Evolutionary conservation across 2,797 vertebrate genomes (phyloP).

Genomic region (Sebastes vulpes): DNA sequence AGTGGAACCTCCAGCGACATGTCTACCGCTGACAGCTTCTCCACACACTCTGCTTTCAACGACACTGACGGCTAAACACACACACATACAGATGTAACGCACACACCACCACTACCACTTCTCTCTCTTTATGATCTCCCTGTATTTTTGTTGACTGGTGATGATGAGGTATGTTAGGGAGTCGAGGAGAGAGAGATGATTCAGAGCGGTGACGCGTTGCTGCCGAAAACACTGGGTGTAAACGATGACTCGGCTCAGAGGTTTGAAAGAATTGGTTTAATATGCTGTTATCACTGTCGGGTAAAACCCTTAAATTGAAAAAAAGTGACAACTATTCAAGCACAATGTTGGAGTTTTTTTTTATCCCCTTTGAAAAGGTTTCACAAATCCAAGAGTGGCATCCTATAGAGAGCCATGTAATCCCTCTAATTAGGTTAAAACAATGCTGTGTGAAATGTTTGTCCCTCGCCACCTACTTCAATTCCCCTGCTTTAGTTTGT

Average conservation of each 20-base stretch:
- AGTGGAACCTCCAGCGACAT: conserved; percentile 69
- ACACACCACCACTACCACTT: conserved; percentile 27
- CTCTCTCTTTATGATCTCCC: conserved; percentile 69
- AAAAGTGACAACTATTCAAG: conserved; percentile 27
- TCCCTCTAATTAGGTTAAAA: conserved; percentile 43
- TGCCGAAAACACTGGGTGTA: conserved; percentile 55
- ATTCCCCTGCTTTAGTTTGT: background rate
- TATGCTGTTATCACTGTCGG: conserved; percentile 38
- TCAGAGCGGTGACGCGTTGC: conserved; percentile 61
- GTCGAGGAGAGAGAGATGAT: conserved; percentile 68
- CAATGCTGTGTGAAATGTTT: conserved; percentile 11
- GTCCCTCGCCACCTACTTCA: conserved; percentile 2
- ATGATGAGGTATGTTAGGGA: conserved; percentile 74
- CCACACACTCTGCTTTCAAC: conserved; percentile 70
- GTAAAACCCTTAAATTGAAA: conserved; percentile 30
- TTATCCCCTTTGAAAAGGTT: conserved; percentile 20
- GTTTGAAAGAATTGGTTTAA: conserved; percentile 56
- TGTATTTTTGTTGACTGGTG: conserved; percentile 72
- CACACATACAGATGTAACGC: background rate
- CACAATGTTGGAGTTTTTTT: conserved; percentile 1
- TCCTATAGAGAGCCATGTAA: conserved; percentile 15
- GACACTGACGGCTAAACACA: conserved; percentile 54
- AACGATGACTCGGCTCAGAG: conserved; percentile 60
- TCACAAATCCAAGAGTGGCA: conserved; percentile 24
- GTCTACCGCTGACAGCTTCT: conserved; percentile 80